Percentiles rank a stretch among this genome's conserved stretches.
Evolutionary conservation across 2,113 vertebrate species (phyloP).

Genomic region (Tricholaema leucomelas): DNA sequence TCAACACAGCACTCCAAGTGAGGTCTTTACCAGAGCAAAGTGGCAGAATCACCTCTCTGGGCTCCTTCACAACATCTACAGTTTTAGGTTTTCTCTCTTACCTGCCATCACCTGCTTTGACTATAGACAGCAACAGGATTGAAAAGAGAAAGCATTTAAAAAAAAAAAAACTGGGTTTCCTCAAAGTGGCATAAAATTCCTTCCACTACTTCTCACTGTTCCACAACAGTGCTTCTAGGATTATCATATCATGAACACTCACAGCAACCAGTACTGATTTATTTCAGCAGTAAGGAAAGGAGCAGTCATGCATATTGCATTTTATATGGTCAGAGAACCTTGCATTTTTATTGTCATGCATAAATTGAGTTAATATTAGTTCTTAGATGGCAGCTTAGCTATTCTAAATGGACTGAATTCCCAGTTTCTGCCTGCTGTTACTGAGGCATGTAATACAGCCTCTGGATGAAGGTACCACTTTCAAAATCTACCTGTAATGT

Average conservation of each 20-base stretch:
- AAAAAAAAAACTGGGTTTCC: no score
- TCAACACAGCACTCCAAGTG: no score
- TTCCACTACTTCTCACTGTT: not conserved
- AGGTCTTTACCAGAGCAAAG: no score
- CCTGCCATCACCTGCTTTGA: not conserved
- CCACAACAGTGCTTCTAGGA: not conserved
- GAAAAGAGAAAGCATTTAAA: not conserved
- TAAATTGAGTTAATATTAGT: not conserved
- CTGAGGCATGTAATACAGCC: not conserved
- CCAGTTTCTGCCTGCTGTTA: not conserved
- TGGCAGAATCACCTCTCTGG: no score
- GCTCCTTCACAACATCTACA: not conserved
- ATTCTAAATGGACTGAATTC: not conserved
- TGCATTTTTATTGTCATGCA: not conserved
- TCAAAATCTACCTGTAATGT: not conserved
- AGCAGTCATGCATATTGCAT: not conserved
- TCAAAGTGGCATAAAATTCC: not conserved
- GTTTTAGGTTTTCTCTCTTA: not conserved
- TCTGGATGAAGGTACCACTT: not conserved
- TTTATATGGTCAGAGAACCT: not conserved
- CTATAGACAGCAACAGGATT: not conserved
- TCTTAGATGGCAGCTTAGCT: not conserved
- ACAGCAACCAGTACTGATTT: not conserved
- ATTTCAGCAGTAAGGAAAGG: not conserved
- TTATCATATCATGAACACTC: not conserved